These are phyloP conservation scores for Eristalis intricaria DNA, from an alignment of 2,888 invertebrate species.

Conservation along the genomic window DNA sequence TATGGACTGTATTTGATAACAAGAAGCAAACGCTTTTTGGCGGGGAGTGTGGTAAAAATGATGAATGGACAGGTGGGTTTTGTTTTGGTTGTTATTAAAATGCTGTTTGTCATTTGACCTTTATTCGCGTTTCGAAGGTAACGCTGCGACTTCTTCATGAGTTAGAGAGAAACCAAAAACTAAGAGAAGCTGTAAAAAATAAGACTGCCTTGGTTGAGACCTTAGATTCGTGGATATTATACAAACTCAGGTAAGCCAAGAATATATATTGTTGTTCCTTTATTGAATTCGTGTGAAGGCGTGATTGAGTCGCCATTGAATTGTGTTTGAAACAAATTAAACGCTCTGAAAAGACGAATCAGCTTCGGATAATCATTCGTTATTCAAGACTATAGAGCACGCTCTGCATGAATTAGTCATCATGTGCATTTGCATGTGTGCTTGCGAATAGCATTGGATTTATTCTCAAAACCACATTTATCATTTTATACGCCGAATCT, in stretches of 20 bases:
- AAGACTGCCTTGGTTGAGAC: conserved; percentile 91
- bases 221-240: conserved; percentile 95
- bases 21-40: conserved; percentile 89
- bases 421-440: no score
- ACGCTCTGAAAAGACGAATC: no score
- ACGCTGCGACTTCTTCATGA: conserved; percentile 90
- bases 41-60: conserved; percentile 92
- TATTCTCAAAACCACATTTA: no score
- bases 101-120: conserved; percentile 21
- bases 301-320: not conserved
- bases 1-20: conserved; percentile 89
- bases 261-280: not conserved
- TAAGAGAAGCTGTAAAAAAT: conserved; percentile 85
- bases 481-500: no score
- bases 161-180: conserved; percentile 86
- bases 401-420: no score
- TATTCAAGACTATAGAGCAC: no score
- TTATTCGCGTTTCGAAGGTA: conserved; percentile 82
- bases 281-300: not conserved
- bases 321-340: no score
- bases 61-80: conserved; percentile 88
- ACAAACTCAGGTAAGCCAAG: conserved; percentile 85
- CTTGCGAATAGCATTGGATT: no score
- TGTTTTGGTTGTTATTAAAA: conserved; percentile 78
- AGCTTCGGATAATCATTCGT: no score